A percentile compares a stretch with the other conserved stretches of the same genome.
Evolutionary conservation across 1,140 invertebrate genomes (phyloP).

Genomic region (Microplitis mediator): DNA sequence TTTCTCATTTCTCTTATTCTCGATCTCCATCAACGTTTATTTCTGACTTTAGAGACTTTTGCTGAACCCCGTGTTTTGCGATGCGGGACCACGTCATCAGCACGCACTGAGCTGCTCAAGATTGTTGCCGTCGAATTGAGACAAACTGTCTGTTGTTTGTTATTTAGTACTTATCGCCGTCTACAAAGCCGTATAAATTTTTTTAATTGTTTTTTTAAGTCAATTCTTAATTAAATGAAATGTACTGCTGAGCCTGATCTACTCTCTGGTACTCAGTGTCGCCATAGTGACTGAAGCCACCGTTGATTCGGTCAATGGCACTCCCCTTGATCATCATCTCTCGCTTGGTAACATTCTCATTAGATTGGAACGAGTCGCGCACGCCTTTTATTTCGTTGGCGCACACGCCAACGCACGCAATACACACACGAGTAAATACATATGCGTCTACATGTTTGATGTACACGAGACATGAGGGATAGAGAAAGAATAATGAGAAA

Average conservation of each 20-base stretch:
- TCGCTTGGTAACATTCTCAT: constrained; percentile 7
- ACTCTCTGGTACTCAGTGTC: too few relatives aligned
- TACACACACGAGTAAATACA: background rate
- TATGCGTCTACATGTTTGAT: background rate
- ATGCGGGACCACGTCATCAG: too few relatives aligned
- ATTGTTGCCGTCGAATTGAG: too few relatives aligned
- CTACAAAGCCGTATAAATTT: background rate
- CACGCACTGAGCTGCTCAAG: too few relatives aligned
- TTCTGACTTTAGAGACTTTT: too few relatives aligned
- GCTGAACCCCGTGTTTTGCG: too few relatives aligned
- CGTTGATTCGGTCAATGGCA: constrained; percentile 2
- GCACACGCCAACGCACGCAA: constrained; percentile 22
- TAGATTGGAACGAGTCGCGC: constrained; percentile 8
- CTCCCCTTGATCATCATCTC: background rate
- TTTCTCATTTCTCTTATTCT: background rate
- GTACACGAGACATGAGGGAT: background rate
- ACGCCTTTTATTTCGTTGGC: background rate
- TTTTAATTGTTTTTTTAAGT: background rate
- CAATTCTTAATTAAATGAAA: background rate
- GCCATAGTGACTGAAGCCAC: too few relatives aligned
- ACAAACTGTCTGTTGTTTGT: background rate
- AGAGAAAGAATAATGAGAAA: constrained; percentile 3
- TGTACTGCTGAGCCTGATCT: background rate
- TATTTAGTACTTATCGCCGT: background rate
- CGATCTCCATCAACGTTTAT: background rate